These are phyloP conservation scores for Chaetops frenatus DNA, from an alignment of 2,113 vertebrate genomes.

Conservation along the genomic window DNA sequence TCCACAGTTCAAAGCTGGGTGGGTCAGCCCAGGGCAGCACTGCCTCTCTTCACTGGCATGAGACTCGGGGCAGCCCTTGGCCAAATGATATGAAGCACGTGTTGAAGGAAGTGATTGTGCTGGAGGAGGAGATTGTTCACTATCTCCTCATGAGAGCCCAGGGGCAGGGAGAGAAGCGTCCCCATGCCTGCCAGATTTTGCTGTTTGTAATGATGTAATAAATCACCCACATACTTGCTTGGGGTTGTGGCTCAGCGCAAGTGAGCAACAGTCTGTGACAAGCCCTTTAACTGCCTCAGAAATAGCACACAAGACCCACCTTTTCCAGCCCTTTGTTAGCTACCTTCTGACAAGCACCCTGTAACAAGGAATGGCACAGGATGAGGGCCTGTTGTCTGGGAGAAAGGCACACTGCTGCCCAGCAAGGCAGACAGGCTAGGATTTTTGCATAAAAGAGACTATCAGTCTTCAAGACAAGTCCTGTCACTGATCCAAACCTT, in stretches of 20 bases:
- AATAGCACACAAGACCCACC: background rate
- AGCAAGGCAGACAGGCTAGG: background rate
- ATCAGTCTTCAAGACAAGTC: background rate
- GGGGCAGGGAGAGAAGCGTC: constrained; percentile 40
- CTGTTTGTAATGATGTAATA: background rate
- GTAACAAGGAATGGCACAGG: background rate
- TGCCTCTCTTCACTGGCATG: background rate
- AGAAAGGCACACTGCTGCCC: background rate
- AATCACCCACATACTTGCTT: background rate
- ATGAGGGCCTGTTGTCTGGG: background rate
- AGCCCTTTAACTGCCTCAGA: background rate
- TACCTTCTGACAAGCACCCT: background rate
- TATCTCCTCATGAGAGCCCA: background rate
- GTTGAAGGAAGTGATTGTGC: background rate
- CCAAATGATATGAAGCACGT: background rate
- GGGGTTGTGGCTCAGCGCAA: background rate
- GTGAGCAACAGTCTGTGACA: background rate
- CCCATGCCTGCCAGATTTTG: constrained; percentile 15
- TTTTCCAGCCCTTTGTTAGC: background rate
- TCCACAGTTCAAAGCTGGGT: background rate
- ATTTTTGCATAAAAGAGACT: background rate
- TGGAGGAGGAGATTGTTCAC: background rate
- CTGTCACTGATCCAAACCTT: background rate
- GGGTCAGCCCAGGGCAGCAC: background rate
- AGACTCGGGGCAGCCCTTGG: background rate